Conservation (phyloP, 1,140 invertebrate species). For the Musca vetustissima region DNA sequence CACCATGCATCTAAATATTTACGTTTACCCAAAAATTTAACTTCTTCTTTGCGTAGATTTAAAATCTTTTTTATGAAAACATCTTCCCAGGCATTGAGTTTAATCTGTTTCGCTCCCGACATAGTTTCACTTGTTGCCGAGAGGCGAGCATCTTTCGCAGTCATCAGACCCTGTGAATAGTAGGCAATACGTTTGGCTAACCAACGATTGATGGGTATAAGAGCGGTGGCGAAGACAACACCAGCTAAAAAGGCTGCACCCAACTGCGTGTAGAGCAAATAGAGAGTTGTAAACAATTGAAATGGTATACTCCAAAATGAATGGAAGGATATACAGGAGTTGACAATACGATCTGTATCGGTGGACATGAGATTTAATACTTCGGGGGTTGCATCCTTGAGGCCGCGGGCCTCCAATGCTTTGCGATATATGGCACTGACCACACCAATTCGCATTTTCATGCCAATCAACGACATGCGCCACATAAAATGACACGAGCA, state of each 20-base stretch:
- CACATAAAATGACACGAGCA: conserved; percentile 89
- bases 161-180: conserved; percentile 87
- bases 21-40: conserved; percentile 76
- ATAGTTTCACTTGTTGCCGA: conserved; percentile 87
- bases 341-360: conserved; percentile 92
- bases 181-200: conserved; percentile 88
- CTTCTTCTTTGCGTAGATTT: conserved; percentile 68
- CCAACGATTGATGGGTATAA: conserved; percentile 93
- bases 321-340: conserved; percentile 95
- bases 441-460: conserved; percentile 84
- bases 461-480: conserved; percentile 77
- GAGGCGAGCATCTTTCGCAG: conserved; percentile 87
- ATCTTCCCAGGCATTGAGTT: conserved; percentile 92
- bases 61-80: conserved; percentile 75
- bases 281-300: conserved; percentile 79
- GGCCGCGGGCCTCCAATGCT: conserved; percentile 64
- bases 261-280: conserved; percentile 83
- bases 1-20: conserved; percentile 99
- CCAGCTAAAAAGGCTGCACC: conserved; percentile 90
- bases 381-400: conserved; percentile 60
- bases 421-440: conserved; percentile 87
- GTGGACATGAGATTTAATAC: conserved; percentile 97
- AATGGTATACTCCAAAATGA: conserved; percentile 95
- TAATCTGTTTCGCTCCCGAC: conserved; percentile 84
- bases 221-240: conserved; percentile 78